These are phyloP conservation scores for Chionodraco myersi DNA, from an alignment of 2,113 vertebrate genomes.

Conservation along the genomic window DNA sequence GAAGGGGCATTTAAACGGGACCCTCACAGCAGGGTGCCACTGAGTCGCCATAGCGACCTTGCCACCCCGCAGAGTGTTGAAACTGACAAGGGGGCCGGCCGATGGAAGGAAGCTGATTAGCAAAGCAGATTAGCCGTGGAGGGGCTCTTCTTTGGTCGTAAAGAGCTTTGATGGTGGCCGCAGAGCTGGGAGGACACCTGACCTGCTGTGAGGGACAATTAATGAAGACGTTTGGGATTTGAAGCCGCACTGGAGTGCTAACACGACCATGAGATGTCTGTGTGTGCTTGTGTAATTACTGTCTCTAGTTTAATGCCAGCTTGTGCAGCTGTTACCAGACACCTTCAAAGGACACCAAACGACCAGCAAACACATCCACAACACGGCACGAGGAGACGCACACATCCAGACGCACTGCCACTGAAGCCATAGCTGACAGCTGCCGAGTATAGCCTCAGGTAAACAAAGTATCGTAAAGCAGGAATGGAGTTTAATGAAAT, in stretches of 20 bases:
- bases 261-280: constrained; percentile 39
- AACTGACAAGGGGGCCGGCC: too few species aligned
- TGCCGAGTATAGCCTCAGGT: neutral
- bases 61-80: too few species aligned
- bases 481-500: neutral
- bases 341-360: constrained; percentile 48
- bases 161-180: constrained; percentile 21
- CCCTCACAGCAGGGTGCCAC: too few species aligned
- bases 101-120: neutral
- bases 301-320: constrained; percentile 54
- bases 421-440: neutral
- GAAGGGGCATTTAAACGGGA: too few species aligned
- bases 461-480: neutral
- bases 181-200: neutral
- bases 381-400: neutral
- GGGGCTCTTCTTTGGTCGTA: neutral
- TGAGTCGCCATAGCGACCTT: too few species aligned
- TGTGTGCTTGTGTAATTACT: constrained; percentile 43
- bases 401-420: neutral
- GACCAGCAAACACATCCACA: constrained; percentile 13
- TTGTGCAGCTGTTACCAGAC: constrained; percentile 63
- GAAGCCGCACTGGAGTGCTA: constrained; percentile 12
- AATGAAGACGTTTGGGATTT: constrained; percentile 63
- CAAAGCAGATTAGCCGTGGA: neutral
- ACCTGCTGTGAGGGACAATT: constrained; percentile 37